A percentile compares a stretch with the other conserved stretches of the same genome.
phyloP scores from a whole-genome alignment of 2,797 vertebrate genomes.

The Peromyscus melanophrys region DNA sequence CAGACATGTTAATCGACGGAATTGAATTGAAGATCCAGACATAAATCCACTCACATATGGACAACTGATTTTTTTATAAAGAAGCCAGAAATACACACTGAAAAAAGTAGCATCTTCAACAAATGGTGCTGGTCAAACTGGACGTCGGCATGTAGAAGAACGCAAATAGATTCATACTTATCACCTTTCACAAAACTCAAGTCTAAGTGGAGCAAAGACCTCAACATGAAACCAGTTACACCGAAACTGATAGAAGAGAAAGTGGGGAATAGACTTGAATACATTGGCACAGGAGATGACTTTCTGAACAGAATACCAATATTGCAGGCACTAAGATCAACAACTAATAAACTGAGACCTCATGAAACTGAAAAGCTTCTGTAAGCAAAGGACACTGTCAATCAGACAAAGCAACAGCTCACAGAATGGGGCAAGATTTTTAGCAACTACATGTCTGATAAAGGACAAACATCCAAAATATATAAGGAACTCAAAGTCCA shows the following conservation, averaged over 20 bases:
- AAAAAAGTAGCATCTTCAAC: neutral
- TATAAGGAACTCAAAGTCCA: neutral
- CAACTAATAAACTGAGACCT: neutral
- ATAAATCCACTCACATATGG: neutral
- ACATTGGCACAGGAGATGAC: neutral
- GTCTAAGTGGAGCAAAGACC: too few relatives aligned
- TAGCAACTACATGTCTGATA: neutral
- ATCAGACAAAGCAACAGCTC: neutral
- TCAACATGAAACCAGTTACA: too few relatives aligned
- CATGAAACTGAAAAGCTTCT: neutral
- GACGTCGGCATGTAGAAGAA: neutral
- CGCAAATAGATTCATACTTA: too few relatives aligned
- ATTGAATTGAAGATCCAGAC: neutral
- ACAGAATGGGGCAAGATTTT: neutral
- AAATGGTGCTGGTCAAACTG: neutral
- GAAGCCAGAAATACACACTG: neutral
- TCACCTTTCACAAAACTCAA: too few relatives aligned
- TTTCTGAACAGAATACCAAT: neutral
- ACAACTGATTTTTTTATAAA: neutral
- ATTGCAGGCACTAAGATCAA: neutral
- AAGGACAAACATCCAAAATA: neutral
- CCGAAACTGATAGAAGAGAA: neutral
- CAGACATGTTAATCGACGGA: neutral
- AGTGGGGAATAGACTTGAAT: neutral
- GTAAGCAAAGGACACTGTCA: neutral